These are phyloP conservation scores for Muricea muricata DNA, from an alignment of 92 coral and sea anemone species.

Conservation along the genomic window DNA sequence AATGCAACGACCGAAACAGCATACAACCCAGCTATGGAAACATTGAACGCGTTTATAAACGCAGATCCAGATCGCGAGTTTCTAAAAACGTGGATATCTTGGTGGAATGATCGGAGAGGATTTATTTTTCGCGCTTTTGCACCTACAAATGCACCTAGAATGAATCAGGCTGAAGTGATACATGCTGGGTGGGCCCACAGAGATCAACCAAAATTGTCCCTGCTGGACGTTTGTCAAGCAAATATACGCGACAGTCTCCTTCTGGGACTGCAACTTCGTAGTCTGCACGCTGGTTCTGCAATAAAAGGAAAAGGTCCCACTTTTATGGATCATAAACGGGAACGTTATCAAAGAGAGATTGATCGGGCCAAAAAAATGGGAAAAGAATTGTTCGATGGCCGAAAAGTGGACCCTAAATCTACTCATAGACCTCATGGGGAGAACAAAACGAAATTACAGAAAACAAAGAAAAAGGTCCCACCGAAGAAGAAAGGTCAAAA, in stretches of 20 bases:
- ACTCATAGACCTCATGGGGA: no score
- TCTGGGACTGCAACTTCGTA: no score
- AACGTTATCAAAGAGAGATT: neutral
- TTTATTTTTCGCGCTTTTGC: constrained; percentile 73
- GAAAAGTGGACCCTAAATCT: no score
- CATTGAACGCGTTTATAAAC: constrained; percentile 51
- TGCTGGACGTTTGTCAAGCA: constrained; percentile 60
- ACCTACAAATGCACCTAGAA: constrained; percentile 45
- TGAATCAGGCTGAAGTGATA: constrained; percentile 71
- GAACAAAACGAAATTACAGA: no score
- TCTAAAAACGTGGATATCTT: constrained; percentile 47
- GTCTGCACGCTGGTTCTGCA: no score
- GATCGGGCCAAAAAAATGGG: no score
- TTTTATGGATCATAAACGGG: constrained; percentile 68
- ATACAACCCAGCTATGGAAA: constrained; percentile 51
- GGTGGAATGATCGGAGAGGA: constrained; percentile 71
- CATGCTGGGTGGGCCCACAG: constrained; percentile 73
- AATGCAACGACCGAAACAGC: constrained; percentile 39
- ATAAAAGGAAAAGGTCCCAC: constrained; percentile 49
- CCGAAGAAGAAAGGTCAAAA: no score
- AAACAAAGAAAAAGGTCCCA: no score
- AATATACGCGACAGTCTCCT: constrained; percentile 65
- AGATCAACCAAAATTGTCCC: constrained; percentile 63
- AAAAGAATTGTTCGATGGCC: no score
- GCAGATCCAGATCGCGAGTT: constrained; percentile 43